Base-by-base conservation (phyloP, 2,113 vertebrate species). In the Anser cygnoides region DNA sequence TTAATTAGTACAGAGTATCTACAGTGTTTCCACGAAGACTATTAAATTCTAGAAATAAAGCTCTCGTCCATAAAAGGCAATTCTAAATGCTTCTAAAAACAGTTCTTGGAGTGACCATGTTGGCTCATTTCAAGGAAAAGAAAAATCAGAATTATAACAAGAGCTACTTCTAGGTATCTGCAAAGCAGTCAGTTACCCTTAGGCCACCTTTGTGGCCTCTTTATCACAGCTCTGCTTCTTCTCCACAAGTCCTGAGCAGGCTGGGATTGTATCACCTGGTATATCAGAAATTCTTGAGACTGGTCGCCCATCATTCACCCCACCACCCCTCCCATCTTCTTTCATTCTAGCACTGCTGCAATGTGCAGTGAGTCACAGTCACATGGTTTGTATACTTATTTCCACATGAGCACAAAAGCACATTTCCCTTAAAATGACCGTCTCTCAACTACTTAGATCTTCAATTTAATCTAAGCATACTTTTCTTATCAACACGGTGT, bases 181-280 rank as follows among this genome's bases (percentile, higher is more conserved):
- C 0, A 0, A 43, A 63, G 58, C 0, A 0, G 16, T 54, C n/a
- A 33, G 33, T 10, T 9, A 50, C 44, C 55, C 44, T 33, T 7
- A 63, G 37, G 29, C 20, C 15, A 79, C 57, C 39, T 74, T 58
- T 84, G 31, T n/a, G 44, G 44, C 57, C 61, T 55, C 28, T 23
- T 66, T 73, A n/a, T n/a, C 49, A 57, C 70, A 57, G 74, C 37
- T 92, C 44, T 50, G 31, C 66, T 89, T 75, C 37, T 65, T 65
- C n/a, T 41, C 80, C 59, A 19, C 55, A 89, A 44, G 28, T n/a
- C 26, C 25, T 63, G 41, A 84, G 39, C 43, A 65, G 44, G 43
- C 41, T 87, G 23, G 54, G 59, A 58, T 65, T n/a, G 57, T 71
- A 63, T 50, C 37, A 67, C 13, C 52, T 58, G 37, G 66, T 52